phyloP scores from a whole-genome alignment of 1,140 invertebrate species.

The Dreissena rostriformis region DNA sequence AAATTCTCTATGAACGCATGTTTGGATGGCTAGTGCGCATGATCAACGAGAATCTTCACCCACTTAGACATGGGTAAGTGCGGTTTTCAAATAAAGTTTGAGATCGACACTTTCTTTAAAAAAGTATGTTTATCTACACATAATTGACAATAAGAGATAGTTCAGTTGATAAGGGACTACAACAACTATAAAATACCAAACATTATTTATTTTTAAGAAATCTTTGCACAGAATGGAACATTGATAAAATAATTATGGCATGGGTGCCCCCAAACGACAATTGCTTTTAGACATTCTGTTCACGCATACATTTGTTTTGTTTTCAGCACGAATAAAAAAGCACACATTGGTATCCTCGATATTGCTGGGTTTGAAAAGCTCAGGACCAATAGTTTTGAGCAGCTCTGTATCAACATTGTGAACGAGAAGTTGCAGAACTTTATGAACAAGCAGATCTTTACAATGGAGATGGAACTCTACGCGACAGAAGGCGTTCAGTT shows the following conservation, averaged over 20 bases:
- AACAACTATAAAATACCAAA: no score
- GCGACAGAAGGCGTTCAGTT: conserved; percentile 63
- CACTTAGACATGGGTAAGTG: conserved; percentile 9
- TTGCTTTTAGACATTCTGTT: neutral
- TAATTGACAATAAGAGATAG: no score
- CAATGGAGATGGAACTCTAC: conserved; percentile 68
- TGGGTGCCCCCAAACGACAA: no score
- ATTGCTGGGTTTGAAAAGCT: conserved; percentile 80
- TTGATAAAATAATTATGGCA: no score
- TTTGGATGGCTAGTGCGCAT: conserved; percentile 78
- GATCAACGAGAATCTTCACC: conserved; percentile 72
- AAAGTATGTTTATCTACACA: no score
- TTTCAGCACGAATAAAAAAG: conserved; percentile 5
- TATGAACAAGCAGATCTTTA: conserved; percentile 74
- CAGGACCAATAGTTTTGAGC: conserved; percentile 84
- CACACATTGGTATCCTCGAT: conserved; percentile 75
- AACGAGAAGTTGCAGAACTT: conserved; percentile 79
- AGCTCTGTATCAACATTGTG: conserved; percentile 78
- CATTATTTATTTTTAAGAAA: no score
- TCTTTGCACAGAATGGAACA: no score
- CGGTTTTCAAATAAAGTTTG: neutral
- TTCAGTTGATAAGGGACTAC: no score
- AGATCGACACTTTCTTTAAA: no score
- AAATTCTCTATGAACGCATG: conserved; percentile 77
- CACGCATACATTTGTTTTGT: neutral